Evolutionary conservation across 2,888 invertebrate genomes (phyloP), one percentile per base, ranked within the genome.

Genomic region (Teinopalpus imperialis): DNA sequence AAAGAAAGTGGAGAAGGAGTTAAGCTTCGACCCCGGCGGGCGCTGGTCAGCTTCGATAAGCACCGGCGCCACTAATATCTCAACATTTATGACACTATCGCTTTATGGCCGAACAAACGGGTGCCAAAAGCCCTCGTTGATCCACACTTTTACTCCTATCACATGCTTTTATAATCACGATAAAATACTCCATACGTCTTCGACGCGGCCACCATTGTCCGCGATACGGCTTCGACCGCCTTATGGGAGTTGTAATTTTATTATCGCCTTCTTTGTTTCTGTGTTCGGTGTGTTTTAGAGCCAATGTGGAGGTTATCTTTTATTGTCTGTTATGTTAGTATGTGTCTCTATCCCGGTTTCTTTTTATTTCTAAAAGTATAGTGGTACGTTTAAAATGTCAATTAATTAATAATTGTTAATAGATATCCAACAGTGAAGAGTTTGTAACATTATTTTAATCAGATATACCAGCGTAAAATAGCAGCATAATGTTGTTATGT

Each of bases 121-220:
- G 87, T 87, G 87, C 85, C 83, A 87, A 87, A 87, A 87, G 83
- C 74, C 59, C 74, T 81, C 75, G 71, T 85, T 79, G 71, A 66
- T 63, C 65, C 62, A 81, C 83, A 85, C 85, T 76, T 80, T 78
- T 74, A 69, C 66, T 62, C 60, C 67, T 74, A 82, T 82, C 81
- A 76, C 69, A 66, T 61, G 55, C 59, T 74, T 81, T 82, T 81
- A 81, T 73, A 80, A 73, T 69, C 63, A 65, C 63, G 78, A 82
- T 82, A 82, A 80, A 69, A 67, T 48, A 42, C 52, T 54, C 44
- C 53, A 53, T 60, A 53, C 42, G 41, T 36, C 29, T 49, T 32
- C 32, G 29, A 21, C 18, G 30, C 21, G 41, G 44, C 27, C 37
- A 13, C 58, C 51, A 60, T 61, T 57, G 58, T 56, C 48, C 51